Conservation (phyloP, 2,888 invertebrate genomes). For the Resseliella maxima region DNA sequence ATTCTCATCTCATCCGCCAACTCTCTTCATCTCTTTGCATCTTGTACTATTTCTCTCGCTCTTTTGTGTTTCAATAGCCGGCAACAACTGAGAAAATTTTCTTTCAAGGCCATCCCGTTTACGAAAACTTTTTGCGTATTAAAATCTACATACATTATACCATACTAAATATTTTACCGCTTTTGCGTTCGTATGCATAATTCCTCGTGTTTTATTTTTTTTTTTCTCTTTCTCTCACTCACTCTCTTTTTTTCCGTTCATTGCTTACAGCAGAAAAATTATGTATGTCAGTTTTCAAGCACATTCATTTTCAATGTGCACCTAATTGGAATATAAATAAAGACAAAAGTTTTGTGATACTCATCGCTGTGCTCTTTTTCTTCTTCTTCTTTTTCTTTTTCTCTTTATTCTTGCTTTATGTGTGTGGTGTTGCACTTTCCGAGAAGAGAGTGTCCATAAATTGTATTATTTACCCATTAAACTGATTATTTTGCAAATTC, state of each 20-base stretch:
- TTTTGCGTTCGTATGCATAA: constrained; percentile 15
- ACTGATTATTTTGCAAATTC: constrained; percentile 5
- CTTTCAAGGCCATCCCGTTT: constrained; percentile 35
- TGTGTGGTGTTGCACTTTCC: background rate
- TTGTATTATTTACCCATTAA: constrained; percentile 46
- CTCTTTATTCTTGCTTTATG: background rate
- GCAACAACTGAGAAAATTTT: constrained; percentile 6
- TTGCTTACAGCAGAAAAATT: background rate
- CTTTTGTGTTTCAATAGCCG: background rate
- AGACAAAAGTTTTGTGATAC: constrained; percentile 8
- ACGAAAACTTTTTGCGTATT: constrained; percentile 24
- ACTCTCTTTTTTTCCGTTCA: too few relatives aligned
- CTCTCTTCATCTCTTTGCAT: background rate
- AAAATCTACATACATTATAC: constrained; percentile 33
- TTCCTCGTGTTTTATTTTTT: background rate
- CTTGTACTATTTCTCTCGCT: background rate
- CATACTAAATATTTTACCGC: constrained; percentile 13
- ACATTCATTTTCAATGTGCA: background rate
- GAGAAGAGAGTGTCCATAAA: background rate
- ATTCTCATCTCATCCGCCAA: background rate
- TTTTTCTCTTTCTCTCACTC: too few relatives aligned
- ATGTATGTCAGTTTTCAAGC: background rate
- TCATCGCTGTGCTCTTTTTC: background rate
- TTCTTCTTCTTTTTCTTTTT: too few relatives aligned
- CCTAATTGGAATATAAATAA: constrained; percentile 48